Conservation (phyloP, 2,888 invertebrate genomes). For the Stegana nigrithorax region DNA sequence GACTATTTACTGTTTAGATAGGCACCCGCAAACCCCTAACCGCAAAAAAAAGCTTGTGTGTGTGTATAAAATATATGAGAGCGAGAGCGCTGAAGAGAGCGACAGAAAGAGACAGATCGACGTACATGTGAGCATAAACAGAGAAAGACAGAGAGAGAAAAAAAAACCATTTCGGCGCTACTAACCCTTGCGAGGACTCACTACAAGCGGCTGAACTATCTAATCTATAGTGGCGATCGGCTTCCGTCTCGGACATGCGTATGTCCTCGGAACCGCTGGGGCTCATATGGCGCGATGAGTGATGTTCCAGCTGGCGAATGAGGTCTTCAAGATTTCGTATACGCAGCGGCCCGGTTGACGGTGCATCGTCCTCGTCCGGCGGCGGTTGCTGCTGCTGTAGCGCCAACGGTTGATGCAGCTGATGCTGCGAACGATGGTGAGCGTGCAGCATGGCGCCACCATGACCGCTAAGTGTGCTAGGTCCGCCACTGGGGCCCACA, state of each 20-base stretch:
- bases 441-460: conserved; percentile 67
- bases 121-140: no score
- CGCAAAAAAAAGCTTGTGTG: no score
- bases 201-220: conserved; percentile 80
- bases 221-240: conserved; percentile 87
- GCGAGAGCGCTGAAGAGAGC: not conserved
- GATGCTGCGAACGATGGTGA: conserved; percentile 64
- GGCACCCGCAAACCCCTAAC: not conserved
- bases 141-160: not conserved
- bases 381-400: conserved; percentile 70
- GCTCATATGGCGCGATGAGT: conserved; percentile 87
- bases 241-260: conserved; percentile 85
- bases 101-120: not conserved
- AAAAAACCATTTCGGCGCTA: conserved; percentile 39
- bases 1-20: no score
- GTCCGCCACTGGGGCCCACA: conserved; percentile 52
- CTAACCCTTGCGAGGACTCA: conserved; percentile 79
- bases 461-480: conserved; percentile 46
- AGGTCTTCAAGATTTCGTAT: conserved; percentile 92
- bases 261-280: conserved; percentile 93
- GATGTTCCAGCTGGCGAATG: conserved; percentile 88
- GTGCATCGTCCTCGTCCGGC: conserved; percentile 77
- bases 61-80: not conserved
- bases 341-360: conserved; percentile 85
- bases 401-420: conserved; percentile 66